Evolutionary conservation across 1,140 invertebrate genomes (phyloP), one percentile per base, ranked within the genome.

Genomic region (Drosophila serrata): DNA sequence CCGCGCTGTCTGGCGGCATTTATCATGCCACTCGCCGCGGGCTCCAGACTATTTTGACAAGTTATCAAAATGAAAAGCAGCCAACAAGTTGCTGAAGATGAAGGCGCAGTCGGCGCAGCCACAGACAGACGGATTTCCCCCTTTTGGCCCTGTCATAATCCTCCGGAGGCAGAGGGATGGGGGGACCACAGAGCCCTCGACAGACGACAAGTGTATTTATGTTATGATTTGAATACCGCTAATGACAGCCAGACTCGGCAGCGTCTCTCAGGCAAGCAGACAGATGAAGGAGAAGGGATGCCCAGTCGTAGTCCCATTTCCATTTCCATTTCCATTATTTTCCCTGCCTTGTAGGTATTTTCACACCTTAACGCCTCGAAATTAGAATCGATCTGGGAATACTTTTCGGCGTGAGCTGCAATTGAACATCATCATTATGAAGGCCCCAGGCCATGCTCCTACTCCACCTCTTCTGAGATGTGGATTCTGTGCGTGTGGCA

Each of bases 131-230:
- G 64, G 29, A 19, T n/a, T n/a, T 7, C 64, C 40, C 45, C 29
- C 40, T 24, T 22, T 35, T 39, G 19, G 53, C 49, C 35, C 80
- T 90, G 86, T 90, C 86, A 90, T 90, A 90, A 90, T 90, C 75
- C 46, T 24, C 60, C 27, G 37, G 27, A 45, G 29, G 29, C 53
- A 15, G 13, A 24, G 40, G 40, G 5, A 12, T 8, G 11, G 13
- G 6, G 56, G 29, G 24, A 1, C 11, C 17, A n/a, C 46, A 35
- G 68, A 49, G 45, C 51, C 29, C 69, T 58, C 70, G 77, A 60
- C 82, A 92, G 90, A 92, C 90, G 90, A 92, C 90, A 91, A 92
- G 90, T 87, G 81, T 92, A 92, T 92, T 92, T 92, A 92, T 92
- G 82, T 92, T 92, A 92, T 92, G 90, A 92, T 92, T 84, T 91